A percentile compares a stretch with the other conserved stretches of the same genome.
phyloP scores from a whole-genome alignment of 2,888 invertebrate genomes.

The Andrena hattorfiana region DNA sequence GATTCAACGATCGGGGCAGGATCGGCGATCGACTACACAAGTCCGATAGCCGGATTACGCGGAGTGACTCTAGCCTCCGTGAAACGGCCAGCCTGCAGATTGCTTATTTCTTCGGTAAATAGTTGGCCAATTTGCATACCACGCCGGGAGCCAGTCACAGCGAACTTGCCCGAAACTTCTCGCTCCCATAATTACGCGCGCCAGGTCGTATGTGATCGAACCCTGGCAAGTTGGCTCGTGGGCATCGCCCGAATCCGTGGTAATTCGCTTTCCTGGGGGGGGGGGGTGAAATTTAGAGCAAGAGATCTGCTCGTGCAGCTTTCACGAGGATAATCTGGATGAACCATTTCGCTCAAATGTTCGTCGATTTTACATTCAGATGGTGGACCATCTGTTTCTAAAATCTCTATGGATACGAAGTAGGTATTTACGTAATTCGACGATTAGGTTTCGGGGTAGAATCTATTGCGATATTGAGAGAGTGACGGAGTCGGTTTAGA shows the following conservation, averaged over 20 bases:
- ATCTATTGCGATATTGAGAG: no score
- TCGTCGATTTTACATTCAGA: no score
- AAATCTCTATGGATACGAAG: no score
- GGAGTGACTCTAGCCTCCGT: conserved; percentile 4
- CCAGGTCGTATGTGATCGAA: conserved; percentile 25
- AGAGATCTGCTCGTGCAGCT: no score
- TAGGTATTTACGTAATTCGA: no score
- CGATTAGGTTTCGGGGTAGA: no score
- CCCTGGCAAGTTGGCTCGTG: conserved; percentile 34
- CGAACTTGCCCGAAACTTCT: conserved; percentile 58
- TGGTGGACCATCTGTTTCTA: no score
- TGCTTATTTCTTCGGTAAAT: conserved; percentile 73
- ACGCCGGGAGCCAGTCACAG: conserved; percentile 32
- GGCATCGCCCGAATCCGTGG: conserved; percentile 13
- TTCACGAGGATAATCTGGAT: no score
- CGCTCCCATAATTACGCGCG: conserved; percentile 51
- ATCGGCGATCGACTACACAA: background rate
- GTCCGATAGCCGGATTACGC: background rate
- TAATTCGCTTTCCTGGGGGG: conserved; percentile 7
- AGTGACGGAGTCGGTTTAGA: no score
- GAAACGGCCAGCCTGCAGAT: conserved; percentile 50
- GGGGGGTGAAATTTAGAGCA: background rate
- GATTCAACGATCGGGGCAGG: background rate
- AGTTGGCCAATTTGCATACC: conserved; percentile 65
- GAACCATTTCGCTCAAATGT: no score